Conservation (phyloP, 2,113 vertebrate genomes). For the Montifringilla adamsi region DNA sequence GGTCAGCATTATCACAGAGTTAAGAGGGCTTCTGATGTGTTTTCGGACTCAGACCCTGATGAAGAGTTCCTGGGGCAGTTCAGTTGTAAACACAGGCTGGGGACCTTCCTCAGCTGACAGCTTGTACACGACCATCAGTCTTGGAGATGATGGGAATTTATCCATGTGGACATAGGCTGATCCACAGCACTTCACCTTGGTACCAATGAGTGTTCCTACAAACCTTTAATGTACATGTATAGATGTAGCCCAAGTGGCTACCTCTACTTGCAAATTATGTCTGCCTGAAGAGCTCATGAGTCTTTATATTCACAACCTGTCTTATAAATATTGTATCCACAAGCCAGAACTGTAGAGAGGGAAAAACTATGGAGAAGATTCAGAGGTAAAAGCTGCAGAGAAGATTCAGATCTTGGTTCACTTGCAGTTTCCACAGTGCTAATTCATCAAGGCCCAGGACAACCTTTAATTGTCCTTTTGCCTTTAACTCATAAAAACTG, state of each 20-base stretch:
- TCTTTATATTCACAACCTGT: background rate
- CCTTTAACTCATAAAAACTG: background rate
- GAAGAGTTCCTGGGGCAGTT: background rate
- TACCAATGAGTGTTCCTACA: background rate
- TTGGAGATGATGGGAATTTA: background rate
- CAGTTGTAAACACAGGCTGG: background rate
- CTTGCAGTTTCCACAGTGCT: background rate
- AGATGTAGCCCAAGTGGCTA: background rate
- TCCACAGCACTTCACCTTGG: background rate
- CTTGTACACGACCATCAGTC: background rate
- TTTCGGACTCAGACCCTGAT: background rate
- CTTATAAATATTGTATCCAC: background rate
- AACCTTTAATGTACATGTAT: background rate
- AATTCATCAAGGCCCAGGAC: background rate
- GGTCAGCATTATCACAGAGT: background rate
- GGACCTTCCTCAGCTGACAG: background rate
- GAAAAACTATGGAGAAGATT: background rate
- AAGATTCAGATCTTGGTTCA: background rate
- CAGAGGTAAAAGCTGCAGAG: background rate
- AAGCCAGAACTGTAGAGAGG: background rate
- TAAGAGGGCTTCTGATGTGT: background rate
- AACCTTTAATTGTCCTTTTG: background rate
- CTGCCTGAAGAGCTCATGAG: background rate
- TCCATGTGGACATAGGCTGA: background rate
- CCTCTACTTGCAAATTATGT: background rate